Percentiles rank a stretch among this genome's conserved stretches.
These are phyloP conservation scores for Lycaena phlaeas DNA, from an alignment of 2,888 invertebrate genomes.

Conservation along the genomic window DNA sequence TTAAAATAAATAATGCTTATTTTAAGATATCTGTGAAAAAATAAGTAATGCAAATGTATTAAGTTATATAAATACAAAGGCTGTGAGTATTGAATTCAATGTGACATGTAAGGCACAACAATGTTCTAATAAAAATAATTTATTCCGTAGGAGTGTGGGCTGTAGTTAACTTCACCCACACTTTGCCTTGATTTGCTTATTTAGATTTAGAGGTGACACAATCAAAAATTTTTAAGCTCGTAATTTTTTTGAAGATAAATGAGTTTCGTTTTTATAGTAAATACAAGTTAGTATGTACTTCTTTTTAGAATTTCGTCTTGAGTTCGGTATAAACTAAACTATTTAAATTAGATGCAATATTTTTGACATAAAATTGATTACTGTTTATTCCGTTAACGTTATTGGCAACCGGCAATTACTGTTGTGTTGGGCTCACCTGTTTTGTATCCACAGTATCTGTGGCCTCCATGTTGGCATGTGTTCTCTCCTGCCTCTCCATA, in stretches of 20 bases:
- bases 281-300: no score
- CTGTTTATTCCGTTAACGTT: constrained; percentile 38
- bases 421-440: constrained; percentile 69
- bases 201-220: constrained; percentile 36
- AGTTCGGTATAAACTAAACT: no score
- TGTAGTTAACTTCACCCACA: constrained; percentile 55
- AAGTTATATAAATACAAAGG: constrained; percentile 28
- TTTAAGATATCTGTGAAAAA: no score
- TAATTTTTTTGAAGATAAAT: constrained; percentile 6
- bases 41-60: no score
- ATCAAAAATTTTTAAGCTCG: constrained; percentile 22
- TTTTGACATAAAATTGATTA: no score
- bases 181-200: constrained; percentile 52
- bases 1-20: no score
- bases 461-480: constrained; percentile 75
- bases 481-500: constrained; percentile 65
- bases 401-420: constrained; percentile 58
- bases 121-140: constrained; percentile 57
- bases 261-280: no score
- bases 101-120: constrained; percentile 54
- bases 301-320: no score
- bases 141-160: constrained; percentile 63
- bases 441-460: constrained; percentile 76
- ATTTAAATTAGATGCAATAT: no score
- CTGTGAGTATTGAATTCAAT: constrained; percentile 32